Evolutionary conservation across 2,888 invertebrate genomes (phyloP).

Genomic region (Himalopsyche kuldschensis): DNA sequence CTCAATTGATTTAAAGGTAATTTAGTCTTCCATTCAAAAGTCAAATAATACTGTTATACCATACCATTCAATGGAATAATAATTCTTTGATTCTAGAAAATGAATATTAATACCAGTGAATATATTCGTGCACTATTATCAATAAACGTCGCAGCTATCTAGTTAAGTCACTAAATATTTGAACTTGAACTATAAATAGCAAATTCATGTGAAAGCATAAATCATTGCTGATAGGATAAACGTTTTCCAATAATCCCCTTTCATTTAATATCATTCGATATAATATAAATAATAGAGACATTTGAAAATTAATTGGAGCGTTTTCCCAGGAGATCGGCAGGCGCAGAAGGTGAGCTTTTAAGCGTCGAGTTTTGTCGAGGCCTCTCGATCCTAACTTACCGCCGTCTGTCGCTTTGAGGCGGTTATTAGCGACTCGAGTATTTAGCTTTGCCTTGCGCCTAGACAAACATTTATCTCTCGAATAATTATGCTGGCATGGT

Average conservation of each 20-base stretch:
- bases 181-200: too few relatives aligned
- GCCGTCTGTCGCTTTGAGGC: background rate
- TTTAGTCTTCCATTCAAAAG: too few relatives aligned
- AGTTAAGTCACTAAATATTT: too few relatives aligned
- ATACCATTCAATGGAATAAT: too few relatives aligned
- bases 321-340: constrained; percentile 4
- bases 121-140: too few relatives aligned
- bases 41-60: too few relatives aligned
- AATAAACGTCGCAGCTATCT: too few relatives aligned
- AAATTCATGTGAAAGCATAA: background rate
- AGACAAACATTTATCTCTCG: constrained; percentile 1
- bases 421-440: constrained; percentile 1
- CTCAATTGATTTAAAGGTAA: too few relatives aligned
- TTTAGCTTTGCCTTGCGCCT: constrained; percentile 11
- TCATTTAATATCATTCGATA: background rate
- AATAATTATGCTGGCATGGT: background rate
- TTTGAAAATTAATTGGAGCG: constrained; percentile 35
- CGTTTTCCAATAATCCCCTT: background rate
- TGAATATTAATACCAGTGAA: too few relatives aligned
- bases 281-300: constrained; percentile 11
- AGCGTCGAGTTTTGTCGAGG: background rate
- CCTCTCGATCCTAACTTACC: constrained; percentile 5
- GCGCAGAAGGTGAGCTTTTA: constrained; percentile 3
- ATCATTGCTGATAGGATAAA: background rate
- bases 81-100: too few relatives aligned